phyloP scores from a whole-genome alignment of 2,888 invertebrate species.

The Microplitis deprimator region DNA sequence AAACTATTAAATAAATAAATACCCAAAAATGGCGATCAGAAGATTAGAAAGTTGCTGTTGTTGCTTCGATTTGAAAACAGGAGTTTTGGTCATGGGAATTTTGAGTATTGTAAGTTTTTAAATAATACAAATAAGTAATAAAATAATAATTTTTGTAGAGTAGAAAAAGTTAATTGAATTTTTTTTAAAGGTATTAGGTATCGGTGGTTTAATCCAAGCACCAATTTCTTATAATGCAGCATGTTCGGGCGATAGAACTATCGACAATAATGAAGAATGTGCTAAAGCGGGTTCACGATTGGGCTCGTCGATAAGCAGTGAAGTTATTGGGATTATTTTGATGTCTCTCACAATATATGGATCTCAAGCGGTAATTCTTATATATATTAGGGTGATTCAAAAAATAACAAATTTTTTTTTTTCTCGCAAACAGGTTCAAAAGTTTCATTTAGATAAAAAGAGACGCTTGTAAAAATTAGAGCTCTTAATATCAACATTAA shows the following conservation, averaged over 20 bases:
- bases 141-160: neutral
- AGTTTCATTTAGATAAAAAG: too few species aligned
- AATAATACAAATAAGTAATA: neutral
- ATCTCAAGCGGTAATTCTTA: neutral
- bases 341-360: neutral
- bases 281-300: neutral
- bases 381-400: too few species aligned
- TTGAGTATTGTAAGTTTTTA: neutral
- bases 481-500: too few species aligned
- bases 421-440: too few species aligned
- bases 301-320: neutral
- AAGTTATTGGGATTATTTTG: neutral
- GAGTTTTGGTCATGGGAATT: neutral
- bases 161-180: neutral
- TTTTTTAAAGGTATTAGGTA: neutral
- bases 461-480: too few species aligned
- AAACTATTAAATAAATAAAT: too few species aligned
- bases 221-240: neutral
- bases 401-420: too few species aligned
- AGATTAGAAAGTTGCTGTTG: neutral
- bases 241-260: neutral
- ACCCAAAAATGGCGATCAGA: neutral
- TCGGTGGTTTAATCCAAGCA: neutral
- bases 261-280: neutral
- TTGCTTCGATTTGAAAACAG: neutral